Conservation (phyloP, 53 echinoderm and acorn worm species). For the Mesocentrotus franciscanus region DNA sequence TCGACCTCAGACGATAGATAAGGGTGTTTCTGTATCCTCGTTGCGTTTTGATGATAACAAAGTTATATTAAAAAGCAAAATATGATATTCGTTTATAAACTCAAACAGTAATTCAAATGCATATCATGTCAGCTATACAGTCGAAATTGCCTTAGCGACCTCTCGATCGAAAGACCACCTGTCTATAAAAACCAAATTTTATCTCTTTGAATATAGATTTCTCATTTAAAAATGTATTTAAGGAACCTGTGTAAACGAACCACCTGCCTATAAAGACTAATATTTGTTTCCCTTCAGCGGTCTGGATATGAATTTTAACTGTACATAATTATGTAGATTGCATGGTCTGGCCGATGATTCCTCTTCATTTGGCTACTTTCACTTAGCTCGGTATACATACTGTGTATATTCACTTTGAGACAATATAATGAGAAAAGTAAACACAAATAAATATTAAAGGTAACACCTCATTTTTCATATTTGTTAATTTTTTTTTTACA, state of each 20-base stretch:
- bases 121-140: too few relatives aligned
- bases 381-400: neutral
- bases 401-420: neutral
- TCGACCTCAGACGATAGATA: conserved; percentile 16
- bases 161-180: too few relatives aligned
- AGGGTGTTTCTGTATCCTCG: neutral
- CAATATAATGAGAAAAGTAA: neutral
- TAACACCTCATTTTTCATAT: neutral
- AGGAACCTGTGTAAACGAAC: too few relatives aligned
- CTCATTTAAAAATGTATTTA: too few relatives aligned
- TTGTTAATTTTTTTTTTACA: conserved; percentile 50
- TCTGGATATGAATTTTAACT: neutral
- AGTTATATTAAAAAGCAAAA: neutral
- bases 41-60: neutral
- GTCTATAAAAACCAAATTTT: too few relatives aligned
- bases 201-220: too few relatives aligned
- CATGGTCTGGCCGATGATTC: too few relatives aligned
- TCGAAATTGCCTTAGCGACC: too few relatives aligned
- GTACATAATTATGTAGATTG: too few relatives aligned
- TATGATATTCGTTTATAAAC: neutral
- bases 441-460: neutral
- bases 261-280: too few relatives aligned
- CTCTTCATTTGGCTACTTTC: too few relatives aligned
- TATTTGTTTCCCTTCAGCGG: neutral
- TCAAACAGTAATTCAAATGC: neutral